Evolutionary conservation across 2,797 vertebrate genomes (phyloP), one percentile per base, ranked within the genome.

Genomic region (Trachurus trachurus): DNA sequence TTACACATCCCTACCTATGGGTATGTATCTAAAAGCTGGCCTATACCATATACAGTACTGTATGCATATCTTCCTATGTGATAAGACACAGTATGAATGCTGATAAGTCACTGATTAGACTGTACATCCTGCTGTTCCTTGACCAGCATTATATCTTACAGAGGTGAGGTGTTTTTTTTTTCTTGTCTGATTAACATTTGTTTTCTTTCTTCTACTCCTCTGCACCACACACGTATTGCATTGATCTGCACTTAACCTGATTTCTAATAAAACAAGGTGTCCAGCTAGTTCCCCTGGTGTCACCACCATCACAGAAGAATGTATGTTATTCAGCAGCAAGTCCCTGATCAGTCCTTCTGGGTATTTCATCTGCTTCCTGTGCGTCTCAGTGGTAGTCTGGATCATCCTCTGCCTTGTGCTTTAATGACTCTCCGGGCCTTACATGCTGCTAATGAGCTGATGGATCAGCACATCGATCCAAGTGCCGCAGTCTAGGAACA

Each of bases 381-480:
- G 2, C 21, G 68, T 85, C 88, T 94, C 71, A 8, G 58, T 78
- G 78, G 81, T 78, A 71, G 88, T 85, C 80, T 76, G 85, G 82
- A 87, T 91, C 87, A 81, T 84, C 61, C 45, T 83, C 85, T 76
- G 83, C 75, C 80, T 76, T 26, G 63, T 39, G 82, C 76, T 91
- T 75, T 85, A 92, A 93, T 84, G 87, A 89, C 90, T 88, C 82
- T 89, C 76, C 61, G 68, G 85, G 87, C 71, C 80, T 84, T 89
- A 82, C 91, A 87, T 67, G 66, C 81, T 50, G 83, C 88, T 93
- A 94, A 93, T 92, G 92, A 93, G 91, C 89, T 89, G 92, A 93
- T 92, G 91, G 90, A 93, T 92, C 93, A 92, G 92, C 7, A 62
- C 76, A 94, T 94, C 76, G 93, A 94, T 93, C 88, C 72, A 64